Conservation (phyloP, 2,888 invertebrate genomes). For the Tenodera sinensis region DNA sequence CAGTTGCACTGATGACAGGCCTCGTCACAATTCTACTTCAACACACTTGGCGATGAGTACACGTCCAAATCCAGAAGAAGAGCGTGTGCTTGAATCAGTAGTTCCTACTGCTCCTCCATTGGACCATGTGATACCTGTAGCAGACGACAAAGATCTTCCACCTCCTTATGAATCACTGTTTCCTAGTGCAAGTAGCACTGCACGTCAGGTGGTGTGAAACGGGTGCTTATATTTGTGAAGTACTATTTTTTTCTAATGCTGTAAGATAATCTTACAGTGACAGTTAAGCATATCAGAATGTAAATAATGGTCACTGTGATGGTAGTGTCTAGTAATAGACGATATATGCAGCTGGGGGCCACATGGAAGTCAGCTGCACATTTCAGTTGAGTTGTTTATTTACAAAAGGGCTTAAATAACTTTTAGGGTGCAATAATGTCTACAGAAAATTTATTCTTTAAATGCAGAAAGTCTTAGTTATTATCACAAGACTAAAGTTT, state of each 20-base stretch:
- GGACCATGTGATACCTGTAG: not conserved
- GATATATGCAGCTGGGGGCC: not conserved
- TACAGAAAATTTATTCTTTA: too few species aligned
- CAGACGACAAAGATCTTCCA: conserved; percentile 13
- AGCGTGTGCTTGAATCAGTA: not conserved
- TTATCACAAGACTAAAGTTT: too few species aligned
- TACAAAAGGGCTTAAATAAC: not conserved
- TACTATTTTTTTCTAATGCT: not conserved
- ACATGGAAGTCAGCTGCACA: not conserved
- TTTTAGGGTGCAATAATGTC: too few species aligned
- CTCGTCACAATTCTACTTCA: not conserved
- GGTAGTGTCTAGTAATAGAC: not conserved
- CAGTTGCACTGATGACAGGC: not conserved
- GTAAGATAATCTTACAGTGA: not conserved
- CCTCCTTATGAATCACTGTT: conserved; percentile 14
- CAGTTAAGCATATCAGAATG: not conserved
- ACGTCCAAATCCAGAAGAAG: not conserved
- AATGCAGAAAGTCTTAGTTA: too few species aligned
- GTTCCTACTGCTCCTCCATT: not conserved
- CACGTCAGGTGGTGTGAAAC: not conserved
- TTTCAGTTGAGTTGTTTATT: not conserved
- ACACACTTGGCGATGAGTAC: not conserved
- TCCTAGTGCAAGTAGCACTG: not conserved
- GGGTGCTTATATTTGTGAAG: not conserved
- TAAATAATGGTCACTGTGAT: not conserved